Base-by-base conservation (phyloP, 2,888 invertebrate species). In the Hydrotaea cyrtoneurina region DNA sequence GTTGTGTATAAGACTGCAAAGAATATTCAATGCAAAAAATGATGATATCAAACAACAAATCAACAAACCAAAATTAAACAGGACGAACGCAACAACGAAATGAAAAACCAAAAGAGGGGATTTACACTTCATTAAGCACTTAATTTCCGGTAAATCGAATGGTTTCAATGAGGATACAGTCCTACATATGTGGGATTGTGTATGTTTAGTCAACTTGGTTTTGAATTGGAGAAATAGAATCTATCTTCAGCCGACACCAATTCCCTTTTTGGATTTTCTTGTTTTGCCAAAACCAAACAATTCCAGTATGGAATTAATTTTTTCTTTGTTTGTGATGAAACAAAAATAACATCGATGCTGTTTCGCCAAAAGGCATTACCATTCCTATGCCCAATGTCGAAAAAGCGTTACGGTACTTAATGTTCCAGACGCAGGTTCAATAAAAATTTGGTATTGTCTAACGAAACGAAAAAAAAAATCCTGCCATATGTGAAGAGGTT, bases 131-230 rank as follows among this genome's bases (percentile, higher is more conserved):
- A 72, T 81, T 81, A 64, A 77, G 72, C 72, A 77, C 55, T 77
- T 81, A 77, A 81, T 77, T 81, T 81, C 72, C 81, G 81, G 72
- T 62, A 72, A 81, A 81, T 72, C 50, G 50, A 50, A 50, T 2
- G 1, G n/a, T 50, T n/a, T 13, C 1, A 50, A 50, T 50, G n/a
- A 50, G 50, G 1, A 43, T 50, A 50, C 50, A 50, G 5, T 7
- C 43, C 3, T n/a, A 2, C n/a, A n/a, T 39, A 39, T 39, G 39
- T 39, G 39, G 1, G 4, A 39, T 11, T 39, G 1, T 39, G 39
- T 39, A 39, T 39, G 11, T 39, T 39, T 39, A 39, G 8, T 1
- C 39, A 4, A 39, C 11, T 39, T 39, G 39, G 10, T 39, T 39
- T 39, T 11, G 39, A 8, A n/a, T 50, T 50, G n/a, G 50, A 50